These are phyloP conservation scores for Anoplius nigerrimus DNA, from an alignment of 2,888 invertebrate genomes.

Conservation along the genomic window DNA sequence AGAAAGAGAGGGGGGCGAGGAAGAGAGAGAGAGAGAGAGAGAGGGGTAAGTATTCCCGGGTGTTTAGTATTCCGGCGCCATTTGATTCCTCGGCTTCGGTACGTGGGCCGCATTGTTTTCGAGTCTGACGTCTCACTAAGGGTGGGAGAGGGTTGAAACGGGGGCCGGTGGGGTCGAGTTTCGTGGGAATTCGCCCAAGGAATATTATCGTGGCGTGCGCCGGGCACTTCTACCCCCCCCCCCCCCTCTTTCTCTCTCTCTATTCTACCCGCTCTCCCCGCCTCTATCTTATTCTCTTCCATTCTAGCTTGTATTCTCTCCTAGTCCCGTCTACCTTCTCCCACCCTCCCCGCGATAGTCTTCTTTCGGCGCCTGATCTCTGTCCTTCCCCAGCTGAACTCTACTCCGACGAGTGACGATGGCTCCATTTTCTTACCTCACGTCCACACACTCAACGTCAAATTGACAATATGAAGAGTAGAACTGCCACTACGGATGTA, in stretches of 20 bases:
- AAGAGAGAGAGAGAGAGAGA: slow-evolving; percentile 9
- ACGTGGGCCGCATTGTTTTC: slow-evolving; percentile 64
- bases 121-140: slow-evolving; percentile 57
- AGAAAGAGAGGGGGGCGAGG: neutral
- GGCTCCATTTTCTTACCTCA: too few relatives aligned
- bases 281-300: neutral
- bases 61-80: slow-evolving; percentile 57
- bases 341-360: neutral
- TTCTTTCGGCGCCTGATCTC: neutral
- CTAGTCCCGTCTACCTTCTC: neutral
- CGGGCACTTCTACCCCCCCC: slow-evolving; percentile 3
- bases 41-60: slow-evolving; percentile 32
- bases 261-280: neutral
- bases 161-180: neutral
- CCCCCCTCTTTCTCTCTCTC: neutral
- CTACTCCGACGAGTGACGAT: neutral
- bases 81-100: slow-evolving; percentile 60
- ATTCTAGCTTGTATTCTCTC: neutral
- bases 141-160: slow-evolving; percentile 28
- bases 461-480: too few relatives aligned
- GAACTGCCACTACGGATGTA: too few relatives aligned
- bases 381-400: too few relatives aligned
- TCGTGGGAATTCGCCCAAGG: slow-evolving; percentile 50
- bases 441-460: too few relatives aligned
- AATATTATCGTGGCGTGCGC: slow-evolving; percentile 48